Evolutionary conservation across 2,888 invertebrate species (phyloP).

Genomic region (Liodrosophila aerea): DNA sequence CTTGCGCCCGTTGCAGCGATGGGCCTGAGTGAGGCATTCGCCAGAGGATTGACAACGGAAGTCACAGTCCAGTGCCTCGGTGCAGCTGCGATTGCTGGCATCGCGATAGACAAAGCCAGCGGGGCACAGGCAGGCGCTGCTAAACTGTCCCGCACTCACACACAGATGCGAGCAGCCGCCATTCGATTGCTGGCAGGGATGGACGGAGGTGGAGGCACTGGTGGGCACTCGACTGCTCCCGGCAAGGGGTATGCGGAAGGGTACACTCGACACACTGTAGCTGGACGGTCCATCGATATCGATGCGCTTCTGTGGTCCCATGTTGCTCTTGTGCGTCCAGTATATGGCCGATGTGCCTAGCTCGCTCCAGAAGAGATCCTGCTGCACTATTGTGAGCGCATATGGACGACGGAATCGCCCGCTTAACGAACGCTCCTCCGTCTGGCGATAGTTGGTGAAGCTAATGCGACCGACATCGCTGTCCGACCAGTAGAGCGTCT

Average conservation of each 20-base stretch:
- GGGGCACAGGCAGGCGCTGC: constrained; percentile 86
- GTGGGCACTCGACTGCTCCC: constrained; percentile 49
- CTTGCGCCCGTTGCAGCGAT: constrained; percentile 84
- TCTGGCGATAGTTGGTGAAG: constrained; percentile 85
- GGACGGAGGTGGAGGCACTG: constrained; percentile 75
- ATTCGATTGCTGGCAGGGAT: constrained; percentile 85
- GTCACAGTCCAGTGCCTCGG: constrained; percentile 83
- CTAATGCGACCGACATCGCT: constrained; percentile 86
- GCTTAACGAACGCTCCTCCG: constrained; percentile 83
- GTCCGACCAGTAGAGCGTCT: constrained; percentile 87
- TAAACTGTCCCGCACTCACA: constrained; percentile 83
- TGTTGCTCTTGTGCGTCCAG: constrained; percentile 84
- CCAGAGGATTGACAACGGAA: constrained; percentile 83
- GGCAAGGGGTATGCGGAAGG: constrained; percentile 65
- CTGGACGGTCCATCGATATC: constrained; percentile 66
- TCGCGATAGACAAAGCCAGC: constrained; percentile 84
- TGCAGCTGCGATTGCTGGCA: constrained; percentile 84
- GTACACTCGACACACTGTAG: constrained; percentile 37
- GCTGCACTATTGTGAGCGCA: constrained; percentile 85
- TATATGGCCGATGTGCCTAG: constrained; percentile 84
- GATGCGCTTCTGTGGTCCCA: constrained; percentile 77
- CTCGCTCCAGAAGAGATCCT: constrained; percentile 88
- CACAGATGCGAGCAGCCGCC: constrained; percentile 90
- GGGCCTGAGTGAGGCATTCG: constrained; percentile 84
- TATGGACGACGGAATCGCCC: constrained; percentile 83